Evolutionary conservation across 2,113 vertebrate genomes (phyloP).

Genomic region (Nothoprocta perdicaria): DNA sequence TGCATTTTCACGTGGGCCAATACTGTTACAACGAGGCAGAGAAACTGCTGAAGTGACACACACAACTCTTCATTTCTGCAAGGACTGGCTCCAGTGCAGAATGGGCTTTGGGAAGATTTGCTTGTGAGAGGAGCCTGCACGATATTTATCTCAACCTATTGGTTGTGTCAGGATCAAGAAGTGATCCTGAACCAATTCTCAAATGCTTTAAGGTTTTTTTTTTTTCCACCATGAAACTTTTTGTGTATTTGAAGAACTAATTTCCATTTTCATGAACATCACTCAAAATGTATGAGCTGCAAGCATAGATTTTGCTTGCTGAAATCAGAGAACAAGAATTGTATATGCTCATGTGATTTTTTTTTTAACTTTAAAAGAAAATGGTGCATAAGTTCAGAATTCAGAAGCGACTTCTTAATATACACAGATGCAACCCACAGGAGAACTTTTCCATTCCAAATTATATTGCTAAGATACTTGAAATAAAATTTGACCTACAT

Average conservation of each 20-base stretch:
- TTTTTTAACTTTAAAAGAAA: neutral
- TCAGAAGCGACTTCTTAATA: neutral
- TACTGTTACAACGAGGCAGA: neutral
- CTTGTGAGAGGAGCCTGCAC: neutral
- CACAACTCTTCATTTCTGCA: neutral
- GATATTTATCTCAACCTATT: neutral
- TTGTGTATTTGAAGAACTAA: neutral
- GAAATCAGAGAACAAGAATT: neutral
- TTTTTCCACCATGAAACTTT: neutral
- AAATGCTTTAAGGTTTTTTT: neutral
- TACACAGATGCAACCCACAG: neutral
- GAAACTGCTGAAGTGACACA: neutral
- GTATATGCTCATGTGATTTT: neutral
- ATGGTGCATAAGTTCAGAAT: neutral
- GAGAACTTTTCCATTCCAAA: neutral
- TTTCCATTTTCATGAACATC: slow-evolving; percentile 24
- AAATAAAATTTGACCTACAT: slow-evolving; percentile 42
- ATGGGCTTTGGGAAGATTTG: slow-evolving; percentile 14
- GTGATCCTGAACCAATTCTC: neutral
- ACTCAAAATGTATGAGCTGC: neutral
- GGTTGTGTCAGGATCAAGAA: slow-evolving; percentile 18
- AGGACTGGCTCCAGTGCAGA: neutral
- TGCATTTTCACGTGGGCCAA: neutral
- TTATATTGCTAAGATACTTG: neutral
- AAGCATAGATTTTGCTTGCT: neutral